phyloP scores from a whole-genome alignment of 2,113 vertebrate species.

The Peromyscus leucopus region DNA sequence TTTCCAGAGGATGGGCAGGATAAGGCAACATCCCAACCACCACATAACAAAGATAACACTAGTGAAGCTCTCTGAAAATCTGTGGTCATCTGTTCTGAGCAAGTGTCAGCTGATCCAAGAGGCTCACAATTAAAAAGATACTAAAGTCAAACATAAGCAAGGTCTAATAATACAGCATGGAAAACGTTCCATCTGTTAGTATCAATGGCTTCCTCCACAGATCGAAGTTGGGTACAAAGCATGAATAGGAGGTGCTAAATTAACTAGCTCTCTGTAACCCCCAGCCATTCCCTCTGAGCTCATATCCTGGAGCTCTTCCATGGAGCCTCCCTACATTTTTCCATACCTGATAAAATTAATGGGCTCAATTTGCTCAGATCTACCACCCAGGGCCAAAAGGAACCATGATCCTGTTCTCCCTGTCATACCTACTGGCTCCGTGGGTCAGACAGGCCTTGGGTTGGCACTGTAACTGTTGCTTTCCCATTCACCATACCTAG shows the following conservation, averaged over 20 bases:
- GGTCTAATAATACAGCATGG: neutral
- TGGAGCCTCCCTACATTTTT: neutral
- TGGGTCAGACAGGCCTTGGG: neutral
- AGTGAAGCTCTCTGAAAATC: neutral
- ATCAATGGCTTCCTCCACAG: neutral
- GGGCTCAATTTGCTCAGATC: neutral
- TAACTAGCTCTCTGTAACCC: neutral
- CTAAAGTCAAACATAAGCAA: neutral
- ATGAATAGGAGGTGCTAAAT: neutral
- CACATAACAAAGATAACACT: neutral
- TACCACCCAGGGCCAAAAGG: neutral
- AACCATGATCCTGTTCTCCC: neutral
- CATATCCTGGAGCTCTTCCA: neutral
- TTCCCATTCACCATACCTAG: neutral
- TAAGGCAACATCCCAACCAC: neutral
- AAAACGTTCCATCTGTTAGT: neutral
- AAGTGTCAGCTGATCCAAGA: neutral
- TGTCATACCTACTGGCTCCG: neutral
- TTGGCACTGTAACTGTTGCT: neutral
- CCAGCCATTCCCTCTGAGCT: neutral
- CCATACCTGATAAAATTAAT: neutral
- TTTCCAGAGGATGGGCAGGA: neutral
- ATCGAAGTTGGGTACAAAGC: neutral
- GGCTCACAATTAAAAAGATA: neutral
- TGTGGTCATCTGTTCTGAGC: neutral